Conservation (phyloP, 2,888 invertebrate genomes). For the Sinopyrophorus schimmeli region DNA sequence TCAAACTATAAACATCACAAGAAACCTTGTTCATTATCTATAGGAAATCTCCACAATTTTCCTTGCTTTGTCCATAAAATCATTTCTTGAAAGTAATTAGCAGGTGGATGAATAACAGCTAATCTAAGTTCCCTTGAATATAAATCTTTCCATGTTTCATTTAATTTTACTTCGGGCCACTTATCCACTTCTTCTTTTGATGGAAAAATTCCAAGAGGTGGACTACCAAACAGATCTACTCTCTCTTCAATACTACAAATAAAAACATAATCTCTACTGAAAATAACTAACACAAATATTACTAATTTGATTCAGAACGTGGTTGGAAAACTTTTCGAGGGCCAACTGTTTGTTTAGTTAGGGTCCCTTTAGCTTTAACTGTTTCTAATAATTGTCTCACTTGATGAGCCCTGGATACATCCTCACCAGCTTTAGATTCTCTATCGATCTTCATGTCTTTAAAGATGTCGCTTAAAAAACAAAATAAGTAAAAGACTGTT, state of each 20-base stretch:
- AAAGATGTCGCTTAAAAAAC: slow-evolving; percentile 67
- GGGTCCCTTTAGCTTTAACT: slow-evolving; percentile 40
- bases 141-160: slow-evolving; percentile 70
- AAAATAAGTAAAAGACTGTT: too few relatives aligned
- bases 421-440: slow-evolving; percentile 52
- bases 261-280: not conserved
- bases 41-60: slow-evolving; percentile 95
- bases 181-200: slow-evolving; percentile 47
- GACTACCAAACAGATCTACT: slow-evolving; percentile 66
- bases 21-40: slow-evolving; percentile 93
- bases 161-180: slow-evolving; percentile 44
- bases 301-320: not conserved
- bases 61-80: slow-evolving; percentile 92
- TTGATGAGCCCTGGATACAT: slow-evolving; percentile 59
- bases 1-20: not conserved
- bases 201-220: slow-evolving; percentile 68
- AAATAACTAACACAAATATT: not conserved
- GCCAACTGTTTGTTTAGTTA: not conserved
- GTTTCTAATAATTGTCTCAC: slow-evolving; percentile 58
- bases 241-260: slow-evolving; percentile 47
- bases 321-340: not conserved
- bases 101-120: slow-evolving; percentile 71
- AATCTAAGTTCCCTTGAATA: slow-evolving; percentile 68
- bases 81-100: slow-evolving; percentile 92
- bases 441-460: slow-evolving; percentile 79